Evolutionary conservation across 2,797 vertebrate species (phyloP).

Genomic region (Antennarius maculatus): DNA sequence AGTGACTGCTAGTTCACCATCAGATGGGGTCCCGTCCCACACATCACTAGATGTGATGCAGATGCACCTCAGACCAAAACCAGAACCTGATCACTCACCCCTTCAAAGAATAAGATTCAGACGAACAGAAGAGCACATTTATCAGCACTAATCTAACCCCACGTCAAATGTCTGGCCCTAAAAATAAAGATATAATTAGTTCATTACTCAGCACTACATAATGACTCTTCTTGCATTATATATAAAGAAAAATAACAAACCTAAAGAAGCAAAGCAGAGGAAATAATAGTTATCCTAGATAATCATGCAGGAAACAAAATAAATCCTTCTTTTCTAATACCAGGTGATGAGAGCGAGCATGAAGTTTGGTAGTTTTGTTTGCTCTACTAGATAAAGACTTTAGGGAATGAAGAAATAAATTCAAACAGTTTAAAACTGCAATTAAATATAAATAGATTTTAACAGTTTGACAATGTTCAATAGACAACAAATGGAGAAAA

Average conservation of each 20-base stretch:
- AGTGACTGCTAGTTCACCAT: background rate
- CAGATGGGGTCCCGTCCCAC: background rate
- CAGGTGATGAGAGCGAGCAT: constrained; percentile 57
- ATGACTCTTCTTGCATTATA: constrained; percentile 14
- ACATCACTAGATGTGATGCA: too few relatives aligned
- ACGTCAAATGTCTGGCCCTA: constrained; percentile 20
- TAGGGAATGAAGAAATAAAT: constrained; percentile 37
- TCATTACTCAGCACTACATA: constrained; percentile 15
- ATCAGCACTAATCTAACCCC: constrained; percentile 10
- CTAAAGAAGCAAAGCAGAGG: constrained; percentile 38
- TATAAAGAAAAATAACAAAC: constrained; percentile 28
- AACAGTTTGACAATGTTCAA: constrained; percentile 17
- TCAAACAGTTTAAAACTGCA: constrained; percentile 31
- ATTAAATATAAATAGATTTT: constrained; percentile 20
- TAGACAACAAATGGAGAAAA: constrained; percentile 28
- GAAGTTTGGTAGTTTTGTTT: constrained; percentile 23
- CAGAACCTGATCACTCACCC: constrained; percentile 17
- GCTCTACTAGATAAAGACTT: constrained; percentile 29
- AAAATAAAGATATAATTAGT: constrained; percentile 11
- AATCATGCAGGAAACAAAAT: constrained; percentile 67
- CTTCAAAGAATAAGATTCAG: constrained; percentile 29
- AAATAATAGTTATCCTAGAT: constrained; percentile 43
- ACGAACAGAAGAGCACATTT: constrained; percentile 18
- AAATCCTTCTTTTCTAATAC: constrained; percentile 37
- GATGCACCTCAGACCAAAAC: background rate